Base-by-base conservation (phyloP, 2,797 vertebrate genomes). In the Artibeus lituratus region DNA sequence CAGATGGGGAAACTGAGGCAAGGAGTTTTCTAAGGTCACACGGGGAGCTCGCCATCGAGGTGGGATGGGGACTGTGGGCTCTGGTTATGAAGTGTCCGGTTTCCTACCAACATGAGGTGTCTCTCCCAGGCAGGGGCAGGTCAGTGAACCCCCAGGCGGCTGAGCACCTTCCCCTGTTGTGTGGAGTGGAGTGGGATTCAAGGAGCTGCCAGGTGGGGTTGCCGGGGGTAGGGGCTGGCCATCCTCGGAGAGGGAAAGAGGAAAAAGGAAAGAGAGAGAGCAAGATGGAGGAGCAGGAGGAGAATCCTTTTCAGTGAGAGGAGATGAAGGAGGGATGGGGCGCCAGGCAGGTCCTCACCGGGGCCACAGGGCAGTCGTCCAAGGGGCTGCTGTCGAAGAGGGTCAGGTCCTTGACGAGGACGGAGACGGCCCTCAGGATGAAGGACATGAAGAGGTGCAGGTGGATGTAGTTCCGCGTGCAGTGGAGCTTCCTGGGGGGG, bases 391-490 rank as follows among this genome's bases (percentile, higher is more conserved):
- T 98, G 85, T 99, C 98, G 29, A 99, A 99, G 1, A 99, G 99
- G 89, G 99, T 98, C 59, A 99, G 98, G 65, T 99, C 99, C 97
- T 99, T 99, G 93, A 99, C 97, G 97, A 99, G 99, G 94, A 99
- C 99, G 0, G 99, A 98, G 0, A 99, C 98, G 53, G 99, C 99
- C 97, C 99, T 99, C 98, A 99, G 98, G 97, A 99, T 99, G 97
- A 99, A 99, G 62, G 99, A 99, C 96, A 99, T 98, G 97, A 99
- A 99, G 77, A 99, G 99, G 94, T 99, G 99, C 98, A 99, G 99
- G 97, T 99, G 99, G 98, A 99, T 99, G 98, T 99, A 99, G 97
- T 99, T 99, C 92, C 99, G 98, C 0, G 99, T 99, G 97, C 99
- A 99, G 98, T 99, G 99, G 11, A 99, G 99, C 96, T 99, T 99